Evolutionary conservation across 2,888 invertebrate species (phyloP), one percentile per base, ranked within the genome.

Genomic region (Tipula helvola): DNA sequence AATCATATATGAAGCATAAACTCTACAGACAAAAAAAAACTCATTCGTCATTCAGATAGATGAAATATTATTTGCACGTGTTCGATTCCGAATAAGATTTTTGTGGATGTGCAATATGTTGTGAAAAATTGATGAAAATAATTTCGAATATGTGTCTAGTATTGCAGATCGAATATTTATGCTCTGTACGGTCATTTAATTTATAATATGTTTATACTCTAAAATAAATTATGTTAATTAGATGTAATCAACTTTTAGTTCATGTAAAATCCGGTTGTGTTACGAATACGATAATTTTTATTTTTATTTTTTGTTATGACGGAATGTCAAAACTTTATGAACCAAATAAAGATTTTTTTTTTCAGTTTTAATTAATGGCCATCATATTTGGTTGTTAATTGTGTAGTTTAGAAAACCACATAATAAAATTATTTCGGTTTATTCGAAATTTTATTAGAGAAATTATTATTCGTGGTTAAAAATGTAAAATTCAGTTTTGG

Each of bases 1-100:
- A 28, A 28, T 28, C 71, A 10, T 28, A 57, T 16, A 18, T 28
- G 71, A 71, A 71, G 28, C 71, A 71, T 71, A 28, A 41, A 10
- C 10, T 10, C 10, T 41, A 3, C 10, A 41, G 28, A n/a, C n/a
- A n/a, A 1, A 28, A 28, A 28, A 71, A 71, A 71, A 71, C 71
- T 71, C 71, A 71, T 71, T 71, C 71, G 71, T 71, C 71, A 71
- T 71, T 71, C 71, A 28, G 71, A 71, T 71, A 71, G 71, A 71
- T 71, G 71, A 71, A 71, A 71, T 71, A 71, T 71, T 71, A 71
- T 71, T 71, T 71, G 71, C 71, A 71, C 71, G 71, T 71, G 71
- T 71, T 71, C 71, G 71, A 71, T 71, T 71, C 71, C 52, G 52
- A 57, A 71, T 71, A 28, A 4, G 18, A 39, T 39, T 39, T 39